A percentile compares a stretch with the other conserved stretches of the same genome.
Evolutionary conservation across 2,888 invertebrate species (phyloP).

Genomic region (Clitarchus hookeri): DNA sequence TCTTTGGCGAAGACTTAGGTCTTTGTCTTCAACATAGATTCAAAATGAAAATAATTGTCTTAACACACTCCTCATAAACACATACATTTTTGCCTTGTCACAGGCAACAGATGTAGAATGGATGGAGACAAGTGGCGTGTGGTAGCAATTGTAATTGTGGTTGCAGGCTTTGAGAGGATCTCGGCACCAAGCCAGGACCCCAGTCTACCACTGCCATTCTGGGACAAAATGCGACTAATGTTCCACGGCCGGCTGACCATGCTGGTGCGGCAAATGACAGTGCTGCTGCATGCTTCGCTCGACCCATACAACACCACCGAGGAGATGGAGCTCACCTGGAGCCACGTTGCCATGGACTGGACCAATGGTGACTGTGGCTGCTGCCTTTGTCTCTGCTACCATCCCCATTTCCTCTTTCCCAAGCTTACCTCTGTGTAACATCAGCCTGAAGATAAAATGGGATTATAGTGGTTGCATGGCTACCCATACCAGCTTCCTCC

Average conservation of each 20-base stretch:
- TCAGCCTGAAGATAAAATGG: too few species aligned
- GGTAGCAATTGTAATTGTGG: constrained; percentile 26
- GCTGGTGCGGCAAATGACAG: constrained; percentile 84
- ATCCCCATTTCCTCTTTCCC: background rate
- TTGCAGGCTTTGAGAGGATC: constrained; percentile 81
- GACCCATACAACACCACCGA: constrained; percentile 99
- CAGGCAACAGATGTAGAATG: too few species aligned
- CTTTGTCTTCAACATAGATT: too few species aligned
- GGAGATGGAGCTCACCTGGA: constrained; percentile 98
- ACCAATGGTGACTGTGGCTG: constrained; percentile 72
- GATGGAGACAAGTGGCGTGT: too few species aligned
- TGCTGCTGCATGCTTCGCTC: constrained; percentile 90
- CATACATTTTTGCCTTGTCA: too few species aligned
- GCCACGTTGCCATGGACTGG: constrained; percentile 92
- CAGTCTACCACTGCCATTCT: constrained; percentile 91
- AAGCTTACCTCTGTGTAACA: too few species aligned
- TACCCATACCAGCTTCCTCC: too few species aligned
- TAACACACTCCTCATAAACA: too few species aligned
- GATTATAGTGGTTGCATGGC: too few species aligned
- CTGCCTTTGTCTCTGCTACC: background rate
- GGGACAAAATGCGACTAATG: constrained; percentile 94
- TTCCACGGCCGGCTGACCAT: constrained; percentile 92
- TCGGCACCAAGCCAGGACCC: constrained; percentile 88
- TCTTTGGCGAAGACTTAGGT: too few species aligned
- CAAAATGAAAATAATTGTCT: too few species aligned